Evolutionary conservation across 2,797 vertebrate species (phyloP), one percentile per base, ranked within the genome.

Genomic region (Spinibarbus caldwelli): DNA sequence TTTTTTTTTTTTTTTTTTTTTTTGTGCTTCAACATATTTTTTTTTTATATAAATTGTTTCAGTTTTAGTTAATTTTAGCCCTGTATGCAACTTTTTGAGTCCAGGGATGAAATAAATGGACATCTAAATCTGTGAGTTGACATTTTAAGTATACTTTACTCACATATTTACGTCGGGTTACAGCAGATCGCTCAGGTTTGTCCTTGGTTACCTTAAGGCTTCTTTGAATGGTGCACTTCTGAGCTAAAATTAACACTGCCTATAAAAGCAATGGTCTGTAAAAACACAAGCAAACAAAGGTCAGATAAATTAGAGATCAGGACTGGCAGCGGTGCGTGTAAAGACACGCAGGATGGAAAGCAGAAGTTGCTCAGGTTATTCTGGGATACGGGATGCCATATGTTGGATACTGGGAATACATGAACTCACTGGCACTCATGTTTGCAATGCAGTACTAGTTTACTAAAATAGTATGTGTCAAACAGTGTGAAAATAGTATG

Each of bases 231-330:
- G 14, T 41, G 54, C 71, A 11, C 72, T 80, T 47, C 23, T 31
- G 66, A 66, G 86, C 75, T 82, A 83, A 87, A 85, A 87, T 85
- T 79, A 87, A 78, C 83, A 19, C n/a, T 41, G 49, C 79, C 86
- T 34, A 85, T 87, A 85, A 87, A 87, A 66, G 79, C 86, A 87
- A 87, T 66, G 83, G 67, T 72, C 49, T 87, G 83, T 82, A 71
- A 85, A 84, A 73, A 75, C 62, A 79, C 72, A 85, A 73, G 83
- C 83, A 87, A 87, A 87, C 86, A 79, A 82, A 82, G 80, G 80
- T 82, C 80, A 77, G 77, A 85, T 87, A 68, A 85, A 85, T 57
- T 72, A 64, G 73, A 81, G 77, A 79, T 80, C 82, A 84, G 49
- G 52, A 71, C 64, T 11, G 36, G 75, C 76, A 72, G 29, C 43